Evolutionary conservation across 1,140 invertebrate species (phyloP), one percentile per base, ranked within the genome.

Genomic region (Camponotus floridanus): DNA sequence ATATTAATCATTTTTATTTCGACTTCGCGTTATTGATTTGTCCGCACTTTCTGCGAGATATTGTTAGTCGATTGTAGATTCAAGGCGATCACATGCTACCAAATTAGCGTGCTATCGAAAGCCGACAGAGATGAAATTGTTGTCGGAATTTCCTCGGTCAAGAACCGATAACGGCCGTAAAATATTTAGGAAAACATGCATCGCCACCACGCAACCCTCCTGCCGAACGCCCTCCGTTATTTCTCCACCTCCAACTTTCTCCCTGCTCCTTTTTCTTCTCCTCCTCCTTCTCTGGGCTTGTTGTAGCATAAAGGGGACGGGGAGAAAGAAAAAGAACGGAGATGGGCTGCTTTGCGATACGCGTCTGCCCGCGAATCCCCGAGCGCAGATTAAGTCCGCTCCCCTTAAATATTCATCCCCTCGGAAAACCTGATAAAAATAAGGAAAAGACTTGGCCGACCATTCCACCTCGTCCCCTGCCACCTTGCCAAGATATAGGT

Each of bases 401-500:
- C 86, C 89, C 90, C 92, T 93, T 93, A 94, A 94, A 94, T 94
- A 94, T 94, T 94, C 93, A 94, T 94, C 92, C 90, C 92, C 89
- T 93, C 85, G 91, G 92, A 94, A 94, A 94, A 92, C 89, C 90
- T 92, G 93, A 94, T 94, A 94, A 94, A 94, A 94, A 94, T 93
- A 92, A 93, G 88, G 87, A 91, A 93, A 90, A 91, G 88, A 70
- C 85, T 86, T 65, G 76, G 33, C 51, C 74, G 73, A 86, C 79
- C 68, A 61, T 86, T 81, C 61, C 33, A 67, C 65, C 59, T 48
- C 51, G n/a, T 45, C 55, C 33, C 45, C 42, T n/a, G 51, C 76
- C 67, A 84, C 78, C 65, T 79, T 88, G 84, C 80, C 45, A 78
- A 88, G 85, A 88, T 59, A 78, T 76, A 81, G 80, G 76, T 80